phyloP scores from a whole-genome alignment of 1,140 invertebrate genomes.

The Micrasema minimum region DNA sequence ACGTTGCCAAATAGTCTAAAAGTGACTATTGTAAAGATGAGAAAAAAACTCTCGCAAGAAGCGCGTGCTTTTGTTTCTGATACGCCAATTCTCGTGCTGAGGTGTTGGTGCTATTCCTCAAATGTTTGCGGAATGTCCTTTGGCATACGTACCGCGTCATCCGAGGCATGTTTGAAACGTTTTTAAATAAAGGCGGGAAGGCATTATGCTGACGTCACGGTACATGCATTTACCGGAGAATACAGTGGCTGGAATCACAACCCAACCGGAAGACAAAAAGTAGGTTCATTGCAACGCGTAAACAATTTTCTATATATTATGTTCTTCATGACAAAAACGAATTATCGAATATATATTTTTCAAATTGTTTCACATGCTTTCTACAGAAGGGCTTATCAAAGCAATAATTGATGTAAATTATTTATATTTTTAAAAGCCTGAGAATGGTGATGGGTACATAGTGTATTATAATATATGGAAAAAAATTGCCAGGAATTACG shows the following conservation, averaged over 20 bases:
- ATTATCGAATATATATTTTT: too few relatives aligned
- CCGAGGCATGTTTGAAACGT: slow-evolving; percentile 1
- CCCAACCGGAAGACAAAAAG: too few relatives aligned
- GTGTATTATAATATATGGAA: too few relatives aligned
- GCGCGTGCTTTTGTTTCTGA: slow-evolving; percentile 3
- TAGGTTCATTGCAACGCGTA: too few relatives aligned
- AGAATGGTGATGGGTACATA: too few relatives aligned
- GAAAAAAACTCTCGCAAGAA: background rate
- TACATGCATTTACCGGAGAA: background rate
- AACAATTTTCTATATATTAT: too few relatives aligned
- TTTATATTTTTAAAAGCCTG: too few relatives aligned
- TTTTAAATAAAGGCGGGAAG: slow-evolving; percentile 20
- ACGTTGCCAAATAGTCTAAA: background rate
- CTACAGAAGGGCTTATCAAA: too few relatives aligned
- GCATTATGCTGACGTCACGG: slow-evolving; percentile 17
- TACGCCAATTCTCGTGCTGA: background rate
- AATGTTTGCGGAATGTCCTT: slow-evolving; percentile 5
- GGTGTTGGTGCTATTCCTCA: background rate
- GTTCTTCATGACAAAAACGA: too few relatives aligned
- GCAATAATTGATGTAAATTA: too few relatives aligned
- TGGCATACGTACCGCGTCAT: background rate
- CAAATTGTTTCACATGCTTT: too few relatives aligned
- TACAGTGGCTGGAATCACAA: background rate
- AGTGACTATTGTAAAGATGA: background rate
- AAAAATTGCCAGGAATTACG: too few relatives aligned